Base-by-base conservation (phyloP, 2,888 invertebrate genomes). In the Erebia palarica region DNA sequence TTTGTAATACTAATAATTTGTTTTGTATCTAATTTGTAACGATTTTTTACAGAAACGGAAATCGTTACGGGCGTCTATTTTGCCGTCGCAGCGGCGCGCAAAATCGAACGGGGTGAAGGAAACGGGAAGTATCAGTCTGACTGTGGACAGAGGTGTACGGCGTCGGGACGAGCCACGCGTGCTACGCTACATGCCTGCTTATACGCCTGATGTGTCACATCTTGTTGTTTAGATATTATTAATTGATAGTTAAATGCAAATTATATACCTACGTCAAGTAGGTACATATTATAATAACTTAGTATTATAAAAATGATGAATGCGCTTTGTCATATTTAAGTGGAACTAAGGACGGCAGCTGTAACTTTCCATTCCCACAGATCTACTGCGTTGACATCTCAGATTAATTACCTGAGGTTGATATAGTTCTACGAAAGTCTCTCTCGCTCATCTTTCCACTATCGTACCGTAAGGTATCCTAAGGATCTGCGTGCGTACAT, bases 21-120 rank as follows among this genome's bases (percentile, higher is more conserved):
- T 51, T 13, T 36, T 36, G 60, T 60, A 59, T 60, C 61, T 72
- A 64, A 60, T 44, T 63, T 44, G 60, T 59, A n/a, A 14, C 10
- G 36, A 57, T 16, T 49, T 68, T 79, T 94, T 95, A 73, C 94
- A 98, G 98, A 98, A 98, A 94, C 95, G 98, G 68, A 98, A 98
- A 91, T 96, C 96, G 0, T 90, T 98, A 77, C 94, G 98, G 68
- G 96, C 97, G 64, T 96, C 97, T 0, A 94, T 97, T 78, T 95
- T 96, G 79, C 95, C 94, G n/a, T 94, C 96, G 76, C 97, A 97
- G 87, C 95, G 97, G 51, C 95, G 96, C 51, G 95, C 95, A 67
- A 96, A 97, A 88, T 96, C 96, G 16, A 97, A 97, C 81, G 97
- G 97, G 8, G 95, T 96, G 60, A 96, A 96, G 81, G 96, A 97